A percentile compares a stretch with the other conserved stretches of the same genome.
Conservation (phyloP, 2,797 vertebrate species). For the Octomys mimax region DNA sequence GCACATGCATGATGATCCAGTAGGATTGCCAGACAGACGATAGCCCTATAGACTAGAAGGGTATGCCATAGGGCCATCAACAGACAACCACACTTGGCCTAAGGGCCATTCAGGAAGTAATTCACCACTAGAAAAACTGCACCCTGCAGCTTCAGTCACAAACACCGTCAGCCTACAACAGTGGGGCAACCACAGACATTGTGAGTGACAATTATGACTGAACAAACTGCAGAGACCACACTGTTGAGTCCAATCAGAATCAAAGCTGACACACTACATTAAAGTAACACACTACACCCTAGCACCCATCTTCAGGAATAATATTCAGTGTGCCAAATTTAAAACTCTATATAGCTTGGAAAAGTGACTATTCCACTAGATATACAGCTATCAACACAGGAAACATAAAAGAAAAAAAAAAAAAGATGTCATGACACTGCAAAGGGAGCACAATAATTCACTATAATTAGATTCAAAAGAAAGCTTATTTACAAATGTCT, state of each 20-base stretch:
- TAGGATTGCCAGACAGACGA: not conserved
- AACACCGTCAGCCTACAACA: not conserved
- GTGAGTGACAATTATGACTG: not conserved
- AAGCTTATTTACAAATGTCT: not conserved
- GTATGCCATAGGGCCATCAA: not conserved
- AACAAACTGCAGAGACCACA: not conserved
- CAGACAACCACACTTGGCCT: not conserved
- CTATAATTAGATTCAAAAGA: not conserved
- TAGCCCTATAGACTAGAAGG: not conserved
- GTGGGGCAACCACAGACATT: not conserved
- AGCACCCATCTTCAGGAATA: not conserved
- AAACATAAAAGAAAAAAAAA: not conserved
- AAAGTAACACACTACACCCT: not conserved
- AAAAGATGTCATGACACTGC: not conserved
- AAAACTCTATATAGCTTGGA: not conserved
- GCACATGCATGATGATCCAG: not conserved
- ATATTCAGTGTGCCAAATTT: not conserved
- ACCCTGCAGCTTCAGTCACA: not conserved
- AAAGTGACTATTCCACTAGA: not conserved
- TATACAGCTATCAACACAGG: not conserved
- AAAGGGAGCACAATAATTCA: not conserved
- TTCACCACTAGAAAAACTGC: not conserved
- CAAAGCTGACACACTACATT: not conserved
- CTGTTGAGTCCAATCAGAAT: not conserved
- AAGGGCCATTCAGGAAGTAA: not conserved